Base-by-base conservation (phyloP, 2,113 vertebrate genomes). In the Butorides virescens region DNA sequence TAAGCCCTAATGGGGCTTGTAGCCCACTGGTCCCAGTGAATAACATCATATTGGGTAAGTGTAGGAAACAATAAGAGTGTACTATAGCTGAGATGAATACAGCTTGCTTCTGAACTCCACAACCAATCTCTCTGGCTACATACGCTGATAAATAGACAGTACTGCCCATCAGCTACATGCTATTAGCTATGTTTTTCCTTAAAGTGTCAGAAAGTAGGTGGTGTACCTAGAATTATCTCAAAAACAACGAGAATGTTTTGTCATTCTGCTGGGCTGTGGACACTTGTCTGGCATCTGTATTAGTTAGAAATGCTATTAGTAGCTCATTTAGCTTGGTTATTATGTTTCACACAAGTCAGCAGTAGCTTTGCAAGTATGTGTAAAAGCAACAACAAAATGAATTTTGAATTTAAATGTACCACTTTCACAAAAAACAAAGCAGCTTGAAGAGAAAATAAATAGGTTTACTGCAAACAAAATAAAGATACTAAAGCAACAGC, bases 61-160 rank as follows among this genome's bases (percentile, higher is more conserved):
- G 90, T 96, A 86, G 58, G 90, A 97, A 97, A 92, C 73, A 95
- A 44, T 95, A 36, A 65, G 68, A 75, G 62, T 67, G 44, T 92
- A 71, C 52, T 78, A 46, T 86, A 94, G 91, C 63, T 93, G 87
- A 97, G 87, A 98, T 97, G 88, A 91, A 96, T 98, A 96, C 11
- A 66, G 75, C 56, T 77, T 92, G 44, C 55, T 93, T 85, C 86
- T 71, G 75, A 95, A 83, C 55, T 91, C 90, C 52, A 91, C 46
- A 68, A 58, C 80, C 70, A 79, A 72, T 89, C 94, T 95, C 67
- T 72, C 11, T 81, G 6, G 77, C 65, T 71, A 55, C 36, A 29
- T 34, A 49, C 2, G 0, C 47, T 76, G 75, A 95, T 62, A 90
- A 95, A 66, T 39, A 83, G 83, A 44, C 53, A 67, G 36, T 39